Evolutionary conservation across 2,113 vertebrate genomes (phyloP).

Genomic region (Nasalis larvatus): DNA sequence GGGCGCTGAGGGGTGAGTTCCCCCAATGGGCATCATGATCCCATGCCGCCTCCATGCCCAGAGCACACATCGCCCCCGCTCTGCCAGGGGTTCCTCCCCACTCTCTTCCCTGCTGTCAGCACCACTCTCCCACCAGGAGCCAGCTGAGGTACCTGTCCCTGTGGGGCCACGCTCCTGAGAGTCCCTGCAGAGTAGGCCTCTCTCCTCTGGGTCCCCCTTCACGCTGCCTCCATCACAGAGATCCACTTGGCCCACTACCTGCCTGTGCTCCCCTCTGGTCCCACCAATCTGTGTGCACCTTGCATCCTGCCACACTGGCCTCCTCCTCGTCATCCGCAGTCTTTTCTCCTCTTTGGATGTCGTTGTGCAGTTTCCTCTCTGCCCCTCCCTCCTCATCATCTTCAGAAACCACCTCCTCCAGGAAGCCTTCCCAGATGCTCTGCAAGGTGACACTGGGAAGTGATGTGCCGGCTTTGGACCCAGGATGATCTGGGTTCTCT

Average conservation of each 20-base stretch:
- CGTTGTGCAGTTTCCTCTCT: background rate
- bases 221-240: background rate
- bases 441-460: fast-evolving
- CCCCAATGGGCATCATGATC: background rate
- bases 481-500: background rate
- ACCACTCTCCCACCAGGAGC: background rate
- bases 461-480: background rate
- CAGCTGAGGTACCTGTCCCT: background rate
- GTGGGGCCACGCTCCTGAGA: no score
- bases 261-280: background rate
- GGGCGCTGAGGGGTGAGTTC: no score
- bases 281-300: no score
- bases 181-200: background rate
- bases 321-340: no score
- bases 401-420: background rate
- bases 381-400: background rate
- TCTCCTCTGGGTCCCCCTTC: background rate
- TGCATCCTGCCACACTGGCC: background rate
- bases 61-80: no score
- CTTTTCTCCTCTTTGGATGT: background rate
- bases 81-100: background rate
- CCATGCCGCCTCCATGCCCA: background rate
- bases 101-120: background rate
- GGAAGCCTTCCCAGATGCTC: background rate
- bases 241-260: background rate